Conservation (phyloP, 2,888 invertebrate genomes). For the Dolomedes plantarius region DNA sequence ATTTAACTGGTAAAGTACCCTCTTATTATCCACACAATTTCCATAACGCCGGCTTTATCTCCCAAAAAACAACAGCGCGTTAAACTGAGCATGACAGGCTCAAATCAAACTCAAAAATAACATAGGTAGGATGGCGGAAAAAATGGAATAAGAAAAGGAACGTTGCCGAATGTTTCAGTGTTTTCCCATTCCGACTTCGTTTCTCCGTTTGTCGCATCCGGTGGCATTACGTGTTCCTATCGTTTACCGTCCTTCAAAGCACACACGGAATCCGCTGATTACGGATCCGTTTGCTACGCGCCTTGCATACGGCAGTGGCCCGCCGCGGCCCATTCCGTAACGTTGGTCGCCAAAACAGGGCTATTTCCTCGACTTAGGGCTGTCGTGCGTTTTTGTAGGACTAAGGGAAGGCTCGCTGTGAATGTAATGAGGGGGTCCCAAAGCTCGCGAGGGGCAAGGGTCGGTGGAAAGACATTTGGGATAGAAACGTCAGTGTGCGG, state of each 20-base stretch:
- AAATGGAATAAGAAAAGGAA: not conserved
- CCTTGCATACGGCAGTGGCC: conserved; percentile 30
- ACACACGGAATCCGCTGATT: conserved; percentile 66
- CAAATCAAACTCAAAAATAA: too few relatives aligned
- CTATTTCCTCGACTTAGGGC: not conserved
- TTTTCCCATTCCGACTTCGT: not conserved
- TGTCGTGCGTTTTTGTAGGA: not conserved
- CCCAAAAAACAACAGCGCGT: too few relatives aligned
- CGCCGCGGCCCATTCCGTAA: not conserved
- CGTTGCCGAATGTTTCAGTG: not conserved
- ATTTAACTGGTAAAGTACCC: too few relatives aligned
- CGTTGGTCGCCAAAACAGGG: not conserved
- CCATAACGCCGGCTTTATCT: too few relatives aligned
- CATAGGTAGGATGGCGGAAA: too few relatives aligned
- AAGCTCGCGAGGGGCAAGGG: too few relatives aligned
- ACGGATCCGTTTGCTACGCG: conserved; percentile 46
- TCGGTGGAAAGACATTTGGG: too few relatives aligned
- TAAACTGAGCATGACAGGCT: too few relatives aligned
- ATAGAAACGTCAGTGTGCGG: too few relatives aligned
- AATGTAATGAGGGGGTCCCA: not conserved
- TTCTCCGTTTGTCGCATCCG: conserved; percentile 38
- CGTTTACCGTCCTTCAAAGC: conserved; percentile 17
- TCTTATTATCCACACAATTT: too few relatives aligned
- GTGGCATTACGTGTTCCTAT: conserved; percentile 37
- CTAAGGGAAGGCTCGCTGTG: not conserved